phyloP scores from a whole-genome alignment of 1,140 invertebrate species.

The Augochlora pura region DNA sequence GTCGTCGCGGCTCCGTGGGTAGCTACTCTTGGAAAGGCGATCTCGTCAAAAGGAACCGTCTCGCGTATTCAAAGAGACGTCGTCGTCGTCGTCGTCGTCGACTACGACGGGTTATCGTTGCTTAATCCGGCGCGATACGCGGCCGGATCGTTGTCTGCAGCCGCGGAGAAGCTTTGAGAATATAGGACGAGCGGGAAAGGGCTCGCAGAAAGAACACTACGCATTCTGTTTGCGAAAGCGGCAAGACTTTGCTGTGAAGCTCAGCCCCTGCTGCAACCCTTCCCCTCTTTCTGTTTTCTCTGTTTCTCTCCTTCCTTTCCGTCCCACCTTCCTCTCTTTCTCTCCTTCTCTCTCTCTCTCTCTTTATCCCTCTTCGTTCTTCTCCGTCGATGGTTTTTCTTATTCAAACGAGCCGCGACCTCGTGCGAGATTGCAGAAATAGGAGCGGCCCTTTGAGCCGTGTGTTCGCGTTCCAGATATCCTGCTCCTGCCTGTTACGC shows the following conservation, averaged over 20 bases:
- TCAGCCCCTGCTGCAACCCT: background rate
- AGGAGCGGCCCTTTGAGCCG: constrained; percentile 10
- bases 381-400: constrained; percentile 1
- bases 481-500: background rate
- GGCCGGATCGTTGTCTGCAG: constrained; percentile 19
- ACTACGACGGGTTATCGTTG: background rate
- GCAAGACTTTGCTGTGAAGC: background rate
- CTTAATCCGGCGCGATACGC: constrained; percentile 18
- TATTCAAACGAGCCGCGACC: constrained; percentile 19
- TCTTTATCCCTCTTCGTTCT: too few species aligned
- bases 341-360: too few species aligned
- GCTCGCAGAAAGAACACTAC: constrained; percentile 39
- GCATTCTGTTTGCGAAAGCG: constrained; percentile 25
- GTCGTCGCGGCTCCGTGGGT: background rate
- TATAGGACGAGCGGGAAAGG: constrained; percentile 19
- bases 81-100: too few species aligned
- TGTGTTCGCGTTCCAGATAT: background rate
- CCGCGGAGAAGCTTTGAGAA: constrained; percentile 19
- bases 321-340: too few species aligned
- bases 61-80: background rate
- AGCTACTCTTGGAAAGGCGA: background rate
- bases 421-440: constrained; percentile 41
- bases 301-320: too few species aligned
- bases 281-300: background rate
- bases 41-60: constrained; percentile 16